Base-by-base conservation (phyloP, 2,113 vertebrate genomes). In the Neogale vison region DNA sequence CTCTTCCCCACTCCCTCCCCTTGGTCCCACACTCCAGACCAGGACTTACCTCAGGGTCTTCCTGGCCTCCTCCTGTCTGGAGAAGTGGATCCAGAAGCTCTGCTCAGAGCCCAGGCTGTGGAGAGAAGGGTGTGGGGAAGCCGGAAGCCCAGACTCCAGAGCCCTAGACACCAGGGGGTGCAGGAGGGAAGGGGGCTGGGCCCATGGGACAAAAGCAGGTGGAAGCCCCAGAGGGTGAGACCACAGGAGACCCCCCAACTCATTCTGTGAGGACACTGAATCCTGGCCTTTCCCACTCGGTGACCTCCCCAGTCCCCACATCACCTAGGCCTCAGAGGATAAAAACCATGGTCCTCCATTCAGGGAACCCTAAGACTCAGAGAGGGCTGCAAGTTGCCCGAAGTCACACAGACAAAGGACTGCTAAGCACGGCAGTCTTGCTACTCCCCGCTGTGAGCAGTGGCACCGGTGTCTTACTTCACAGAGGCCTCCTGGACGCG, bases 1-100 rank as follows among this genome's bases (percentile, higher is more conserved):
- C 15, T 4, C 11, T 45, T 1, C 57, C 20, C 26, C 6, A 1
- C 5, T 9, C 13, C 14, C n/a, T 52, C 26, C 34, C 45, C 2
- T 14, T 2, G 6, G 31, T 15, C 65, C 26, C 0, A 23, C 23
- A 4, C 63, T 29, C 71, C 24, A 18, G 45, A n/a, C 42, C 26
- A 50, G 23, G 36, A 0, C 0, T 97, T 98, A 99, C 99, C 99
- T 99, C 15, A 99, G 69, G 59, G 94, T 98, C 98, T 99, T 99
- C 80, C 81, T 90, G 0, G 96, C 26, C 24, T 96, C 94, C 57
- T 97, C 84, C 72, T 96, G 36, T 6, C 81, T 98, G 57, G 93
- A 97, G 97, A 99, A 97, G 88, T 95, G 98, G 96, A 99, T 98
- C 81, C 98, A 26, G 96, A 99, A 98, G 82, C 90, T 98, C 91